Evolutionary conservation across 1,140 invertebrate genomes (phyloP), one percentile per base, ranked within the genome.

Genomic region (Diuraphis noxia): DNA sequence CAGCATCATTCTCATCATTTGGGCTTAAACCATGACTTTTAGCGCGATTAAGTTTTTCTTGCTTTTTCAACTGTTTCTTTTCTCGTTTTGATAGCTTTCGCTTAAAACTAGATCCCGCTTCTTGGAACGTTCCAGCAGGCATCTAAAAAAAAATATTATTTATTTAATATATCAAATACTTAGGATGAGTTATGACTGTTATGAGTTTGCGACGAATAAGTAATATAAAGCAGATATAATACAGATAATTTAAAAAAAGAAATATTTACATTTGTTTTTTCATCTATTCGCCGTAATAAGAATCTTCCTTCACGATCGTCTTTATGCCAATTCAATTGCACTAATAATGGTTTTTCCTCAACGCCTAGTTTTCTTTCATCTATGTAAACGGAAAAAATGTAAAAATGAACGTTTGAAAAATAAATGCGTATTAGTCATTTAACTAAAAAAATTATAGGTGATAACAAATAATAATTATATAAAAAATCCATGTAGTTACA

Each of bases 281-380:
- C 97, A 94, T 98, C 96, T 93, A 98, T 97, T 93, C 97, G 96
- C 93, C 98, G 96, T 10, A 99, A 95, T 88, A 99, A 95, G 95
- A 99, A 99, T 84, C 99, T 95, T 52, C 99, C 99, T 94, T 99
- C 99, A 41, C 98, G 95, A 94, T 99, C 98, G 94, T 99, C 98
- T 81, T 98, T 97, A 93, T 99, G 98, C 99, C 99, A 99, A 95
- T 99, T 99, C 49, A 99, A 95, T 94, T 99, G 99, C n/a, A 99
- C 99, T 85, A 99, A 94, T 56, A 99, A 94, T 1, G 99, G 99
- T 93, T 98, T 98, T 94, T 99, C 99, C 92, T 98, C 97, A 4
- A 96, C 95, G 89, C 96, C 96, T 92, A 99, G 95, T 93, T 97
- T 96, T 92, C 99, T 95, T 94, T 99, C 99, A 93, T 99, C 98